Evolutionary conservation across 2,888 invertebrate genomes (phyloP).

Genomic region (Papilio gigon): DNA sequence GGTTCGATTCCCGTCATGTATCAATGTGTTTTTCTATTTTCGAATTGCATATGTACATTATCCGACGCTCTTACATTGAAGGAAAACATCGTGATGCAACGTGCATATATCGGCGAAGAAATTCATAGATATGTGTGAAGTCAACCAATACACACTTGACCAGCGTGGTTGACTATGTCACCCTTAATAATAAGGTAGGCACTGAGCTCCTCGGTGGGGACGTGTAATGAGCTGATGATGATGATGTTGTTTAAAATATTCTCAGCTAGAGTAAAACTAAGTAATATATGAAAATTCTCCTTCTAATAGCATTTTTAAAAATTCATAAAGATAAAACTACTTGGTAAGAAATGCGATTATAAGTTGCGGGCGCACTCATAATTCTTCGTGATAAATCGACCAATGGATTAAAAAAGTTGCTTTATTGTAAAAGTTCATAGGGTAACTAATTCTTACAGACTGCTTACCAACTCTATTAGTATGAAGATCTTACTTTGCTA

Average conservation of each 20-base stretch:
- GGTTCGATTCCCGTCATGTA: no score
- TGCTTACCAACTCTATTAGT: constrained; percentile 3
- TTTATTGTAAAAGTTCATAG: constrained; percentile 25
- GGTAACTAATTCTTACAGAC: constrained; percentile 24
- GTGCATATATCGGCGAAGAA: no score
- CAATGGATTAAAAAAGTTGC: constrained; percentile 35
- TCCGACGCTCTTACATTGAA: no score
- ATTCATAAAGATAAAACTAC: constrained; percentile 32
- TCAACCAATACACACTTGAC: no score
- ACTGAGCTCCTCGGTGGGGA: no score
- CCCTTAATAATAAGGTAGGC: no score
- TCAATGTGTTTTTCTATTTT: no score
- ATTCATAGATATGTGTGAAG: no score
- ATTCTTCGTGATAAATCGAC: constrained; percentile 36
- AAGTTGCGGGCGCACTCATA: constrained; percentile 25
- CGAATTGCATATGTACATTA: no score
- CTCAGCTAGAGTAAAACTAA: neutral
- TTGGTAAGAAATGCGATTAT: constrained; percentile 35
- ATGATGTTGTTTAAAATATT: neutral
- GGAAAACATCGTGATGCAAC: no score
- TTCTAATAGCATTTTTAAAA: constrained; percentile 24
- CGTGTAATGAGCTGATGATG: no score
- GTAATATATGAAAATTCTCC: constrained; percentile 1
- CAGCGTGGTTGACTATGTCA: no score
- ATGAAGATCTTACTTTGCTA: neutral